Base-by-base conservation (phyloP, 2,888 invertebrate genomes). In the Rhogogaster chlorosoma region DNA sequence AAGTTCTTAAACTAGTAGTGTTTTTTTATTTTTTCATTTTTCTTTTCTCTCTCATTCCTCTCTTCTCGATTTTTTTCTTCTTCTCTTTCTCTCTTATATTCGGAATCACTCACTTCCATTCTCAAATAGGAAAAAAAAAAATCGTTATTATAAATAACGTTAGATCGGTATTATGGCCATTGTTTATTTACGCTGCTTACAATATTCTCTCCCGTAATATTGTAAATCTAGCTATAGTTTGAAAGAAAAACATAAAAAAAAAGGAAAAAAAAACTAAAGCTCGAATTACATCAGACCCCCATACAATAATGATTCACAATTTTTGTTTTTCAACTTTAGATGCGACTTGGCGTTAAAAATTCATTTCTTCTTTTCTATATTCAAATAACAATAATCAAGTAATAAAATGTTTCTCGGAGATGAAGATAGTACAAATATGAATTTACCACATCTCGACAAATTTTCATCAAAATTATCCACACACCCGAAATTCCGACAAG, bases 151-250 rank as follows among this genome's bases (percentile, higher is more conserved):
- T 53, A 80, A 64, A 83, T 85, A 88, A 85, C 84, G 71, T 87
- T 86, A 85, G 70, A 87, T 83, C 67, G 83, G 87, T 88, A 87
- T 88, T 90, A 90, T 90, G 90, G 90, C 90, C 89, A 86, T 88
- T 87, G 84, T 86, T 86, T 77, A 10, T 15, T 53, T 53, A 32
- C 67, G 32, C 32, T 4, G 26, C 67, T 67, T 22, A 70, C 9
- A 29, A 70, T 70, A 42, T 38, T 36, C 73, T 42, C 73, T 22
- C 73, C 18, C 32, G 29, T 32, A 36, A 26, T n/a, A n/a, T 42
- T 42, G n/a, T 73, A 73, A 42, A 3, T 73, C 73, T 73, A 73
- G 12, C 73, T 73, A 73, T 73, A 18, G 15, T 73, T 73, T 26
- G 38, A 42, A 73, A 15, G n/a, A 73, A 38, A 22, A 18, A 12